phyloP scores from a whole-genome alignment of 1,140 invertebrate species.

The Globodera rostochiensis region DNA sequence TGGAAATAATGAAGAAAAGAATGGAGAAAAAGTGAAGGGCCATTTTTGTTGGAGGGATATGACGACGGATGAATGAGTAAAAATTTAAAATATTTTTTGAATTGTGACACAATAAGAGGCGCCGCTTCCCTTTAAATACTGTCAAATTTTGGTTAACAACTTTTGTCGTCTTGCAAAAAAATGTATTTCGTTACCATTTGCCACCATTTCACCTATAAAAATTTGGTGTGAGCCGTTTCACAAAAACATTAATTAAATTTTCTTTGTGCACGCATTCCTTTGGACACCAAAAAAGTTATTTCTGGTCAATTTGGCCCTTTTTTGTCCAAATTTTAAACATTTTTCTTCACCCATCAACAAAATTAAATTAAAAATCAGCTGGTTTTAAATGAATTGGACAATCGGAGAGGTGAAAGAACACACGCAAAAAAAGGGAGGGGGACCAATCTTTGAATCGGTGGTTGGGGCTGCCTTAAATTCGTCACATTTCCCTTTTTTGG shows the following conservation, averaged over 20 bases:
- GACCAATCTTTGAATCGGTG: no score
- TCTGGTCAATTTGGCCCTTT: neutral
- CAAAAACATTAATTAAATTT: neutral
- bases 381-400: neutral
- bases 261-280: neutral
- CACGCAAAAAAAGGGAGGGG: neutral
- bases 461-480: no score
- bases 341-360: neutral
- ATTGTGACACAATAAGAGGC: neutral
- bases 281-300: neutral
- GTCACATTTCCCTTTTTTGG: no score
- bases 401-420: no score
- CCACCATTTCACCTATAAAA: neutral
- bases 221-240: neutral
- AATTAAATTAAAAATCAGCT: conserved; percentile 1
- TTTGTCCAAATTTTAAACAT: neutral
- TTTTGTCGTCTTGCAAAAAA: neutral
- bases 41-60: neutral
- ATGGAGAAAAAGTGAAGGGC: neutral
- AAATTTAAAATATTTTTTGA: no score
- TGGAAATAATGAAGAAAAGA: neutral
- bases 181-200: neutral
- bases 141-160: neutral
- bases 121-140: neutral
- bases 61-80: no score